Evolutionary conservation across 2,888 invertebrate species (phyloP), one percentile per base, ranked within the genome.

Genomic region (Vesta saturnalis): DNA sequence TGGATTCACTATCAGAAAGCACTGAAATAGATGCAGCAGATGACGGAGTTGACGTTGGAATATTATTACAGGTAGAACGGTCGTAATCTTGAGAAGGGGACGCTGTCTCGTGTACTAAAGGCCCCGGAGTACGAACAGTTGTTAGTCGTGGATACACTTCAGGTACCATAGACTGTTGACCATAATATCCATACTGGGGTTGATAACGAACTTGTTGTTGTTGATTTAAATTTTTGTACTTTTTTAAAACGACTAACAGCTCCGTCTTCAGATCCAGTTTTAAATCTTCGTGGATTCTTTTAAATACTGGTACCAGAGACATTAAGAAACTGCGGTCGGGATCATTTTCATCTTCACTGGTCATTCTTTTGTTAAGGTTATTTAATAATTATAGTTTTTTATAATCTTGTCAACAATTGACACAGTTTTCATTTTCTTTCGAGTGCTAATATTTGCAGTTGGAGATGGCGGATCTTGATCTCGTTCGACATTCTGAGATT

Each of bases 401-500:
- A n/a, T n/a, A n/a, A n/a, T n/a, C n/a, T n/a, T n/a, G n/a, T n/a
- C n/a, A n/a, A n/a, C n/a, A n/a, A n/a, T n/a, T n/a, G n/a, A n/a
- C n/a, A n/a, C n/a, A n/a, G n/a, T n/a, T 30, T 30, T 30, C 30
- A 30, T 30, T 30, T 30, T 30, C 30, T 30, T 30, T 30, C n/a
- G n/a, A n/a, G n/a, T n/a, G n/a, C n/a, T n/a, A n/a, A n/a, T n/a
- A n/a, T n/a, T n/a, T n/a, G n/a, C 46, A 46, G 46, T n/a, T 46
- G 46, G 14, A 46, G 46, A 46, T 46, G 46, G 46, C 46, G 15
- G 8, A 46, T 46, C 46, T 12, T 46, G 46, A 46, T 46, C 46
- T 46, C 46, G 46, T 46, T 46, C 4, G 46, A 46, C 46, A 46
- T 46, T n/a, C 46, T 46, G 46, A 46, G 46, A 15, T 15, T 46